Base-by-base conservation (phyloP, 2,888 invertebrate species). In the Spialia ferax region DNA sequence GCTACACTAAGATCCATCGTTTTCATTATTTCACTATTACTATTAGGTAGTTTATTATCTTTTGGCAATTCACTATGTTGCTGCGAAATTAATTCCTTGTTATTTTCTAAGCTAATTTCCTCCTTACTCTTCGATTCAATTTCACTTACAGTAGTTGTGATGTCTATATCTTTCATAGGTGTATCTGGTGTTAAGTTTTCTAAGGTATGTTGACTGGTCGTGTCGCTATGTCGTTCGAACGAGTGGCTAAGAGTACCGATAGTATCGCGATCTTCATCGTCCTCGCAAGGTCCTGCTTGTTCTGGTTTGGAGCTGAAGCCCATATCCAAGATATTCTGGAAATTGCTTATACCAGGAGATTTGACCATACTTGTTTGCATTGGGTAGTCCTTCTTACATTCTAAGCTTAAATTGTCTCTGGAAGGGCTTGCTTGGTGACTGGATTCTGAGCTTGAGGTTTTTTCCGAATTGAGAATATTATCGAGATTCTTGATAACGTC, bases 401-500 rank as follows among this genome's bases (percentile, higher is more conserved):
- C 93, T 63, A 93, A 81, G 70, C 89, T 92, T 32, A 93, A 76
- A 70, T 89, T 89, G 73, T 94, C 94, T 69, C 94, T 86, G 11
- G 91, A 92, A 2, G 94, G 94, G 74, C 94, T 94, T 32, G 94
- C 94, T 70, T 94, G 94, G 70, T 94, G 94, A 72, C 94, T 94
- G 7, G 95, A 95, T 74, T 94, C 95, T 0, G 94, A 95, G 78
- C 94, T 94, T 5, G 95, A 95, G 1, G 94, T 94, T 76, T 95
- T 95, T 78, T 95, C 95, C 0, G 94, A 92, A 68, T 95, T 95
- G 55, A 95, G 84, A 68, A 95, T 95, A 75, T 95, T 95, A 84
- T 95, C 95, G 74, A 95, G 90, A 83, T 95, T 95, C 80, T 95
- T 95, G 42, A 95, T 95, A 11, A 95, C 95, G 76, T 95, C 95